Evolutionary conservation across 2,113 vertebrate species (phyloP).

Genomic region (Seriola rivoliana): DNA sequence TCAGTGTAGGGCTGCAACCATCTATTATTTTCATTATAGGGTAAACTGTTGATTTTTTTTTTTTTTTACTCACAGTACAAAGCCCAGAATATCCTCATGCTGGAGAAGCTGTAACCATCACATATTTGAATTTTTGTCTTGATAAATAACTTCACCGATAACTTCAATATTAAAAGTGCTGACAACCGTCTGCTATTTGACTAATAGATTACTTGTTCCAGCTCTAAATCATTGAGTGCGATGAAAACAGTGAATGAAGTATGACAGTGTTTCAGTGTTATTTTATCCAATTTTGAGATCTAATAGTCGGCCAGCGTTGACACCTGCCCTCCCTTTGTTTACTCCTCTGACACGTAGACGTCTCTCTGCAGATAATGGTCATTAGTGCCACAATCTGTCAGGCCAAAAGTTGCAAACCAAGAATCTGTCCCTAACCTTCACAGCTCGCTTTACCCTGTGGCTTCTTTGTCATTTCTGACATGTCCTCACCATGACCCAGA

Average conservation of each 20-base stretch:
- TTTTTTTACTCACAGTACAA: background rate
- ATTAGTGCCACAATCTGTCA: conserved; percentile 67
- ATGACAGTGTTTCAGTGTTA: background rate
- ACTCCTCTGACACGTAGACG: conserved; percentile 23
- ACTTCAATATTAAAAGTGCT: background rate
- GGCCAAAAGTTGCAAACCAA: conserved; percentile 36
- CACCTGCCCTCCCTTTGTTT: conserved; percentile 33
- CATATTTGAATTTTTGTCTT: background rate
- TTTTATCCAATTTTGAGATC: conserved; percentile 4
- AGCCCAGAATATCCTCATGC: background rate
- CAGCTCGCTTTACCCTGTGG: conserved; percentile 43
- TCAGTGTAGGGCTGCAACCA: background rate
- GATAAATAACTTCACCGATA: background rate
- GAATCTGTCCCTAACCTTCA: conserved; percentile 53
- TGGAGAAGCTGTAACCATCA: background rate
- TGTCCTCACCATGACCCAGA: conserved; percentile 64
- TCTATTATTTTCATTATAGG: background rate
- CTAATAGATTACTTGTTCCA: background rate
- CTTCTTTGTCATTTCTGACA: conserved; percentile 60
- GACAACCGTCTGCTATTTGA: background rate
- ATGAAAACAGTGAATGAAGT: background rate
- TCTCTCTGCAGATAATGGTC: conserved; percentile 40
- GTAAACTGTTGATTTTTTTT: background rate
- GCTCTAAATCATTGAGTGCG: background rate
- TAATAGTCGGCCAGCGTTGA: conserved; percentile 11